These are phyloP conservation scores for Macropus fuliginosus DNA, from an alignment of 2,797 vertebrate genomes.

Conservation along the genomic window DNA sequence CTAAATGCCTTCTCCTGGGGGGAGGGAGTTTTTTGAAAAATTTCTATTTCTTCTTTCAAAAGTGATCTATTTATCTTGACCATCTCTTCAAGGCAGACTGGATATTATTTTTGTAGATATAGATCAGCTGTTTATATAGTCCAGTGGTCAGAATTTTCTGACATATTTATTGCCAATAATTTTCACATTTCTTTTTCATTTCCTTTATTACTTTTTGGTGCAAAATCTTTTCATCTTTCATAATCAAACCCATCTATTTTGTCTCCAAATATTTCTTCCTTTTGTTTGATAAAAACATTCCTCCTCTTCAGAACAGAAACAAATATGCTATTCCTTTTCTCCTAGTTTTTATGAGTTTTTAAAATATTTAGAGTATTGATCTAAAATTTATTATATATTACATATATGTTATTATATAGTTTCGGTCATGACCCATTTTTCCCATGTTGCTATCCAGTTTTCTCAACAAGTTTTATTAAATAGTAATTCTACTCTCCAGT, in stretches of 20 bases:
- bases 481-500: neutral
- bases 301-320: neutral
- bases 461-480: neutral
- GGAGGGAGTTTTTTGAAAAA: neutral
- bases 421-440: neutral
- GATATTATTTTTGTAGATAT: neutral
- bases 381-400: neutral
- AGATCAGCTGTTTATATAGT: neutral
- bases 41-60: neutral
- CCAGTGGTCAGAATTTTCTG: neutral
- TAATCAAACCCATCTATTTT: neutral
- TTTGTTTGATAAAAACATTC: neutral
- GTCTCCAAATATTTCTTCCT: neutral
- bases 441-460: neutral
- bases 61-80: neutral
- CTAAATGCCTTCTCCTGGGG: neutral
- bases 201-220: neutral
- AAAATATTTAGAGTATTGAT: neutral
- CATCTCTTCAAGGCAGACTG: neutral
- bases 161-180: neutral
- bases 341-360: neutral
- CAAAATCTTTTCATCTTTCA: neutral
- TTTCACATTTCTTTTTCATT: neutral
- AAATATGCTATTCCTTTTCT: neutral
- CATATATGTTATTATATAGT: neutral